These are phyloP conservation scores for Myrmecobius fasciatus DNA, from an alignment of 2,113 vertebrate species.

Conservation along the genomic window DNA sequence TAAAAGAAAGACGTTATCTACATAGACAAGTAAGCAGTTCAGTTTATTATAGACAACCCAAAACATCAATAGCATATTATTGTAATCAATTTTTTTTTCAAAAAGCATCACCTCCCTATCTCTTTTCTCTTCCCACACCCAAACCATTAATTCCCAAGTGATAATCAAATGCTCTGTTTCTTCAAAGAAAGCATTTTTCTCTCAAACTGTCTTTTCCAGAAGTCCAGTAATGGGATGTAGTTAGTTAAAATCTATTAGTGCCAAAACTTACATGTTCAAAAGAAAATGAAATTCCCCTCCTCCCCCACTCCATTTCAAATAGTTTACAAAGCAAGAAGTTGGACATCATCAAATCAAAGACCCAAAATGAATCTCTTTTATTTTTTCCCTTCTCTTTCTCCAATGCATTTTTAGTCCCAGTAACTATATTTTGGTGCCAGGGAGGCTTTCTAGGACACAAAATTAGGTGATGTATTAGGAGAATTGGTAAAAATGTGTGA, in stretches of 20 bases:
- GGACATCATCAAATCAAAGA: slow-evolving; percentile 30
- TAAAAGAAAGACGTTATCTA: slow-evolving; percentile 52
- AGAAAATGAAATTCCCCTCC: slow-evolving; percentile 43
- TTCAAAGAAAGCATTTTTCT: slow-evolving; percentile 33
- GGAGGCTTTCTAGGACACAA: slow-evolving; percentile 14
- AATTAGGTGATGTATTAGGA: not conserved
- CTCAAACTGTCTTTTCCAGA: slow-evolving; percentile 11
- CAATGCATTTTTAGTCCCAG: slow-evolving; percentile 9
- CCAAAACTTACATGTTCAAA: slow-evolving; percentile 30
- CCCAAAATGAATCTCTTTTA: not conserved
- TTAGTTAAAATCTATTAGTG: slow-evolving; percentile 34
- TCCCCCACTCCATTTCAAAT: slow-evolving; percentile 19
- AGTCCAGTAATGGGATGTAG: not conserved
- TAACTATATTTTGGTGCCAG: not conserved
- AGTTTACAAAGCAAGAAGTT: slow-evolving; percentile 24
- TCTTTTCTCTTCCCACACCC: slow-evolving; percentile 32
- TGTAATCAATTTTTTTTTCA: not conserved
- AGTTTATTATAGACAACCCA: slow-evolving; percentile 51
- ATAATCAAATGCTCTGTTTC: not conserved
- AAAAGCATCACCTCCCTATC: slow-evolving; percentile 22
- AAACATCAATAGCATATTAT: not conserved
- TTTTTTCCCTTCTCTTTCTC: slow-evolving; percentile 10
- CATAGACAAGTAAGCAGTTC: slow-evolving; percentile 40
- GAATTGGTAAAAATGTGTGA: slow-evolving; percentile 14
- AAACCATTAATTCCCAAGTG: slow-evolving; percentile 26